These are phyloP conservation scores for Arbacia lixula DNA, from an alignment of 53 echinoderm and acorn worm species.

Conservation along the genomic window DNA sequence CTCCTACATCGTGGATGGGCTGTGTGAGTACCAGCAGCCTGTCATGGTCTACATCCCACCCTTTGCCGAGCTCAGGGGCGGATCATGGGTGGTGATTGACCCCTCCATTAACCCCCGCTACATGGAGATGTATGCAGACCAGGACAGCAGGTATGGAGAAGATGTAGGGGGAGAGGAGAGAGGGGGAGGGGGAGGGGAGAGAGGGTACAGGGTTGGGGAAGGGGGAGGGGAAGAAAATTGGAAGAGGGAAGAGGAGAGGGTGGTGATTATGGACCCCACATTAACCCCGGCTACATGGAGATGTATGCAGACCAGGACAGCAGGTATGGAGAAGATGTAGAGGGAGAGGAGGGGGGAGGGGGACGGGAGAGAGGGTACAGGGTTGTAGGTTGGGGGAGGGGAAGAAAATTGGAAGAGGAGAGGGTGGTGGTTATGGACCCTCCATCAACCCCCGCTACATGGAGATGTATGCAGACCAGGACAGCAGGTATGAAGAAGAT, in stretches of 20 bases:
- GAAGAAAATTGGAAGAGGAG: too few species aligned
- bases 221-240: too few species aligned
- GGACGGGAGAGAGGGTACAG: too few species aligned
- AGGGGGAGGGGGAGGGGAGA: too few species aligned
- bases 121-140: constrained; percentile 98
- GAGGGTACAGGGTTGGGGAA: too few species aligned
- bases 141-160: constrained; percentile 82
- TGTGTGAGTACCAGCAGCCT: constrained; percentile 89
- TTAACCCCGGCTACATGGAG: constrained; percentile 92
- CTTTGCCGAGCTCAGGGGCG: constrained; percentile 92
- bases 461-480: constrained; percentile 91
- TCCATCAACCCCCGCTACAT: constrained; percentile 80
- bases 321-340: constrained; percentile 70
- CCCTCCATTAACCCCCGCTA: constrained; percentile 86
- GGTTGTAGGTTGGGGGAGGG: too few species aligned
- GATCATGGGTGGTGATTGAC: constrained; percentile 97
- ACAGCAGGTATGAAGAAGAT: constrained; percentile 72
- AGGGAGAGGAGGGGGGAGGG: too few species aligned
- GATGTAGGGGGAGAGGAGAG: too few species aligned
- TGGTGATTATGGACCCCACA: constrained; percentile 91
- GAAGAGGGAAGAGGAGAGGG: constrained; percentile 96
- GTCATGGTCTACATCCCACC: constrained; percentile 98
- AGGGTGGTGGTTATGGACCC: constrained; percentile 96
- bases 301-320: constrained; percentile 97
- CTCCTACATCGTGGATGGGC: constrained; percentile 98